Conservation (phyloP, 2,113 vertebrate species). For the Cavia porcellus region DNA sequence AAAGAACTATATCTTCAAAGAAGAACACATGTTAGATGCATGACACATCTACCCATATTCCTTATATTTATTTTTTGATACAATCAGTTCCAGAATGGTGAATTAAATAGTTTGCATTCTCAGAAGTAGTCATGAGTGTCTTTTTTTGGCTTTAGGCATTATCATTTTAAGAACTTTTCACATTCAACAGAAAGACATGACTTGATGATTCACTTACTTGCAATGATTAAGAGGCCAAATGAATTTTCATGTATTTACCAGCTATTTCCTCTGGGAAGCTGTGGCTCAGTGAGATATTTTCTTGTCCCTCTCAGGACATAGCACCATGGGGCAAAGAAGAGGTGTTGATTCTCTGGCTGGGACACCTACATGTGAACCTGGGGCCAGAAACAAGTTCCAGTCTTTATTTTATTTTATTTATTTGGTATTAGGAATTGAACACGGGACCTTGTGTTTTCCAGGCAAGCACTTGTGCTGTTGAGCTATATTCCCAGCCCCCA, state of each 20-base stretch:
- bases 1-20: not conserved
- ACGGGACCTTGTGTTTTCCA: no score
- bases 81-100: not conserved
- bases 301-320: not conserved
- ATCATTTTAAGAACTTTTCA: not conserved
- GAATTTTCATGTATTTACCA: not conserved
- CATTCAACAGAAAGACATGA: not conserved
- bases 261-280: not conserved
- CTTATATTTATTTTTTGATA: not conserved
- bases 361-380: not conserved
- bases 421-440: no score
- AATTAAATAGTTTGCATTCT: not conserved
- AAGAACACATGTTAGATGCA: no score
- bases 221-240: not conserved
- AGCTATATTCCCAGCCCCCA: no score
- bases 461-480: no score
- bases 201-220: not conserved
- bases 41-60: not conserved
- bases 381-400: not conserved
- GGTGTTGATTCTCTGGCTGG: not conserved
- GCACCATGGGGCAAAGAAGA: not conserved
- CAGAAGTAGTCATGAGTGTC: not conserved
- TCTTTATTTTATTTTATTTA: not conserved
- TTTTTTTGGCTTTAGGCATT: not conserved
- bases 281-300: no score